Conservation (phyloP, 2,888 invertebrate species). For the Minunthozetes semirufus region DNA sequence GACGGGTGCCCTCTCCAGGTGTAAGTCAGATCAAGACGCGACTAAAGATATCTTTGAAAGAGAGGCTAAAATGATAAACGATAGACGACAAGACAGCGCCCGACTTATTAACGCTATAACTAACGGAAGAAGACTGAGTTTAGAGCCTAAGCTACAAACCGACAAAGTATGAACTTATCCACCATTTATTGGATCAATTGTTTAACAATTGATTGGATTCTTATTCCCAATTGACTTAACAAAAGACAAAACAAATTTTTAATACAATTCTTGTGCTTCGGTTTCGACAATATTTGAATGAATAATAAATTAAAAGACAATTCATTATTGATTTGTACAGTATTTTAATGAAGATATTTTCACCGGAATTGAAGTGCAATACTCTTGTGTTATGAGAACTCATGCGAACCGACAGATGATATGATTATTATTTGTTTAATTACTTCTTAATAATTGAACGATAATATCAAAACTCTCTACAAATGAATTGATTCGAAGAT, state of each 20-base stretch:
- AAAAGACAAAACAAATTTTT: background rate
- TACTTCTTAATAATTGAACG: background rate
- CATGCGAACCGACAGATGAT: background rate
- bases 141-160: conserved; percentile 38
- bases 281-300: background rate
- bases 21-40: conserved; percentile 44
- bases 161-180: conserved; percentile 36
- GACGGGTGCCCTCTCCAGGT: conserved; percentile 41
- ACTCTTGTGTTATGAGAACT: background rate
- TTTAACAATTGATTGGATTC: background rate
- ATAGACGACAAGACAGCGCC: conserved; percentile 33
- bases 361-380: background rate
- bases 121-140: conserved; percentile 43
- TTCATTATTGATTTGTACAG: background rate
- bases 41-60: conserved; percentile 42
- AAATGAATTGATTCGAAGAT: background rate
- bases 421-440: background rate
- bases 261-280: background rate
- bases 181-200: conserved; percentile 4
- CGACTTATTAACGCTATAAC: conserved; percentile 35
- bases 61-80: conserved; percentile 41
- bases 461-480: background rate
- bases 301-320: background rate
- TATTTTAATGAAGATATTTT: background rate
- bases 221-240: background rate